Percentiles rank a stretch among this genome's conserved stretches.
Conservation (phyloP, 2,113 vertebrate genomes). For the Gadus chalcogrammus region DNA sequence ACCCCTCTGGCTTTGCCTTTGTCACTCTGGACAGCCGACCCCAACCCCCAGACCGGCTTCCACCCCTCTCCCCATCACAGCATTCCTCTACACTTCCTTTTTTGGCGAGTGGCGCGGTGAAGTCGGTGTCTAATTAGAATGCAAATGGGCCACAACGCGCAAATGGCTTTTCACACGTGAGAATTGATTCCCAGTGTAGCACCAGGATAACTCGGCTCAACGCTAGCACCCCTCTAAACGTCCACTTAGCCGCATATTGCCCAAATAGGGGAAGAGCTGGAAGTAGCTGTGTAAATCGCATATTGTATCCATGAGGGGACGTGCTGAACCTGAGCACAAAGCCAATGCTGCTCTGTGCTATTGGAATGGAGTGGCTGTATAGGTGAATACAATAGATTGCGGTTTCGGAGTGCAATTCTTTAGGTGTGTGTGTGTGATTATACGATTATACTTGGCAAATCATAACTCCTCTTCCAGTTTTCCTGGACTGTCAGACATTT, state of each 20-base stretch:
- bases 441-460: slow-evolving; percentile 28
- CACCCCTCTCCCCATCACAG: slow-evolving; percentile 53
- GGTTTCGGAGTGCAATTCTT: no score
- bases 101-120: slow-evolving; percentile 13
- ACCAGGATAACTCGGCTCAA: no score
- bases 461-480: slow-evolving; percentile 38
- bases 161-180: not conserved
- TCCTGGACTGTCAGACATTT: slow-evolving; percentile 43
- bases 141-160: not conserved
- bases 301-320: no score
- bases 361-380: no score
- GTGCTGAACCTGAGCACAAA: no score
- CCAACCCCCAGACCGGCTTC: slow-evolving; percentile 42
- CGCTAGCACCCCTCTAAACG: no score
- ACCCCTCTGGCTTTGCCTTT: slow-evolving; percentile 46
- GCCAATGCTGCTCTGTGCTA: no score
- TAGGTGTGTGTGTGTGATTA: slow-evolving; percentile 1
- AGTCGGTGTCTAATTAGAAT: slow-evolving; percentile 1
- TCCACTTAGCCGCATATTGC: no score
- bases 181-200: no score
- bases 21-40: slow-evolving; percentile 38
- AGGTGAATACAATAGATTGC: no score
- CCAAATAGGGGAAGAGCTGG: no score
- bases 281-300: no score
- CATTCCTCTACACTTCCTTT: slow-evolving; percentile 22